Percentiles rank a stretch among this genome's conserved stretches.
These are phyloP conservation scores for Scortum barcoo DNA, from an alignment of 2,113 vertebrate genomes.

Conservation along the genomic window DNA sequence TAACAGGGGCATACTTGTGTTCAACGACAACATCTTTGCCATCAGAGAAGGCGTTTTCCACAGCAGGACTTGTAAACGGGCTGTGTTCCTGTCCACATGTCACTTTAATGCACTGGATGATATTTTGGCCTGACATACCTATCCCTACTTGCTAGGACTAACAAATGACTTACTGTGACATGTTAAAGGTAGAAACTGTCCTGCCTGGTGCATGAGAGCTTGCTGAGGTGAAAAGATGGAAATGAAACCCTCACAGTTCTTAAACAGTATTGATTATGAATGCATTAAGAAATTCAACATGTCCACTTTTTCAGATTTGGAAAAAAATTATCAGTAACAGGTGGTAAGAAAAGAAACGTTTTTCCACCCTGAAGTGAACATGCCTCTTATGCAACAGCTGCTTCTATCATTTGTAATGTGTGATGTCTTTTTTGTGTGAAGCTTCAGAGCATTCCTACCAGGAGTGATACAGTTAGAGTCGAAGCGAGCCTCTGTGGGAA, in stretches of 20 bases:
- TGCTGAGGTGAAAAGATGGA: too few species aligned
- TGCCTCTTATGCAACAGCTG: neutral
- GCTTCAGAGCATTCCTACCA: constrained; percentile 80
- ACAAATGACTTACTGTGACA: too few species aligned
- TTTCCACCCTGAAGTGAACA: neutral
- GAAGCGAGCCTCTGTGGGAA: constrained; percentile 96
- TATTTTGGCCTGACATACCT: too few species aligned
- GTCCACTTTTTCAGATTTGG: neutral
- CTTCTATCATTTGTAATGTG: neutral
- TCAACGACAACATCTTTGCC: too few species aligned
- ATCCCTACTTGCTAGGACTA: too few species aligned
- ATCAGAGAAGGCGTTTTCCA: too few species aligned
- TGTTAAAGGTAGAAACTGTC: too few species aligned
- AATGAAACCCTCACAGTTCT: neutral
- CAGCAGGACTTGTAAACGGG: too few species aligned
- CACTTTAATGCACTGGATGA: too few species aligned
- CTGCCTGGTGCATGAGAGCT: too few species aligned
- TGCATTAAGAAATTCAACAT: neutral
- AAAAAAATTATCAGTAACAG: neutral
- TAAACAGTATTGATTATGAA: neutral
- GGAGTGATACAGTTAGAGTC: constrained; percentile 99
- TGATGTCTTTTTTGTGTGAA: neutral
- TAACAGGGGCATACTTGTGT: too few species aligned
- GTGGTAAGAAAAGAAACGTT: neutral
- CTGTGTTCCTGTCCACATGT: too few species aligned